These are phyloP conservation scores for Tonatia bakeri DNA, from an alignment of 2,113 vertebrate species.

Conservation along the genomic window DNA sequence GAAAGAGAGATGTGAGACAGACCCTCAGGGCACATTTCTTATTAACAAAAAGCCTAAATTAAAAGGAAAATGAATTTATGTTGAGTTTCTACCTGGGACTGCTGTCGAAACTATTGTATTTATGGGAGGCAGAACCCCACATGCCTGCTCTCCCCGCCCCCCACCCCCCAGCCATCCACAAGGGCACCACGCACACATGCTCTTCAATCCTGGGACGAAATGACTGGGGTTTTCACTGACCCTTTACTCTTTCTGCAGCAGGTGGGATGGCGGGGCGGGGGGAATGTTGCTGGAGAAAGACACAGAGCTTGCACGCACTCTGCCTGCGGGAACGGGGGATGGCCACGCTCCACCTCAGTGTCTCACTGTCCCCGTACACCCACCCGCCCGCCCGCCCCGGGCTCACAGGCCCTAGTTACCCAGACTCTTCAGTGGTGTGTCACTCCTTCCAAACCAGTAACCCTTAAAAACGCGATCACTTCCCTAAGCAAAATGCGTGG, in stretches of 20 bases:
- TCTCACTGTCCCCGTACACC: background rate
- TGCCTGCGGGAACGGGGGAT: background rate
- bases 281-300: background rate
- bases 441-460: background rate
- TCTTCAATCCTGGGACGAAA: conserved; percentile 11
- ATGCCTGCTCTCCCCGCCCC: background rate
- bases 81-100: conserved; percentile 6
- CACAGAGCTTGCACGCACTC: background rate
- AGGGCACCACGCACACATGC: background rate
- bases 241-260: conserved; percentile 34
- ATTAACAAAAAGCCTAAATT: conserved; percentile 49
- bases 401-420: background rate
- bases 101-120: conserved; percentile 9
- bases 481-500: background rate
- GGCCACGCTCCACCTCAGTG: background rate
- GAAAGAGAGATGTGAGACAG: conserved; percentile 38
- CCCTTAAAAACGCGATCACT: background rate
- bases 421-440: background rate
- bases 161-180: background rate
- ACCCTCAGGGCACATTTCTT: conserved; percentile 43
- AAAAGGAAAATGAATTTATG: conserved; percentile 43
- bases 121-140: background rate
- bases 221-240: conserved; percentile 31
- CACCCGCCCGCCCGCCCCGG: background rate
- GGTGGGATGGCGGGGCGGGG: background rate